Evolutionary conservation across 2,797 vertebrate genomes (phyloP), one percentile per base, ranked within the genome.

Genomic region (Momotus momota): DNA sequence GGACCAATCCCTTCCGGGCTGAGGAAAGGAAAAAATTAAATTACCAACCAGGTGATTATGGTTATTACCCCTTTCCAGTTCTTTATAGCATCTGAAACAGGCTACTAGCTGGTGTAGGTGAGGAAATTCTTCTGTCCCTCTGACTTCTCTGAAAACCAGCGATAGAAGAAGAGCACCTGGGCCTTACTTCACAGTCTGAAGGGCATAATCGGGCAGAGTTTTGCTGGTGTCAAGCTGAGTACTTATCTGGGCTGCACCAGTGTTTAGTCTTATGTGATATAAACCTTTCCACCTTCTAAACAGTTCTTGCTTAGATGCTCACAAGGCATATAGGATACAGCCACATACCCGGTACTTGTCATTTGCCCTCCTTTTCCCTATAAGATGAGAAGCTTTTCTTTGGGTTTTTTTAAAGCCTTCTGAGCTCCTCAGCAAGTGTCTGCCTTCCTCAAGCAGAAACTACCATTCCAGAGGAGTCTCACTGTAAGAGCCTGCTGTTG

Each of bases 261-360:
- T 27, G 35, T 82, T 70, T 6, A 40, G 7, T 9, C 8, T 72
- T 65, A 41, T 6, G 31, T 22, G 20, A 45, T 13, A 41, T 40
- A 78, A 60, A n/a, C 11, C 13, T 77, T 89, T 64, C 23, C 13
- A 5, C 45, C 33, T 80, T 48, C 40, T 35, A 5, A 72, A 45
- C 31, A 33, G 19, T 11, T 70, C 61, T 66, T 78, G 45, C 29
- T 41, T 27, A 40, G 70, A 65, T 7, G 16, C 12, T 79, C 29
- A 3, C 0, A 0, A 77, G 10, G 9, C 49, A 62, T 31, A 21
- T 43, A 25, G 25, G 45, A 25, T n/a, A 25, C 45, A 64, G 51
- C 11, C 10, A 6, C 4, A 6, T 13, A n/a, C 1, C 17, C 45
- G 5, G 16, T 6, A 7, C 54, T 52, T 48, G 31, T 25, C 6